A percentile compares a stretch with the other conserved stretches of the same genome.
Evolutionary conservation across 2,113 vertebrate species (phyloP).

Genomic region (Lucifuga dentata): DNA sequence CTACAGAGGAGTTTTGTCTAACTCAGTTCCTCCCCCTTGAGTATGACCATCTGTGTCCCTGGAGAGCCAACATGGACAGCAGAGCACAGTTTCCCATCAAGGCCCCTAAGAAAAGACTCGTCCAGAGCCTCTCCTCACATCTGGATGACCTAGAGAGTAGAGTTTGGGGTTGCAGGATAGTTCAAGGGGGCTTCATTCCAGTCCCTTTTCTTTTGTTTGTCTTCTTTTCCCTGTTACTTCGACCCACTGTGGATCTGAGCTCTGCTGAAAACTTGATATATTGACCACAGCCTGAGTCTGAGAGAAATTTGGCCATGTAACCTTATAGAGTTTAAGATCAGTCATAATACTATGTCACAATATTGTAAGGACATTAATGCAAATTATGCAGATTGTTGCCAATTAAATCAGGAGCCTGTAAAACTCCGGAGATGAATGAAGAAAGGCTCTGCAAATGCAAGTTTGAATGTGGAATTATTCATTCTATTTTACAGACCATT

Average conservation of each 20-base stretch:
- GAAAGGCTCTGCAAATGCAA: neutral
- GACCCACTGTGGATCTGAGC: constrained; percentile 3
- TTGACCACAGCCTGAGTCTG: neutral
- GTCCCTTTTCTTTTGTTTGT: constrained; percentile 35
- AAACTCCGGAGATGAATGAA: neutral
- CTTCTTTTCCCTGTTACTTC: constrained; percentile 41
- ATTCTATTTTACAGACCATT: neutral
- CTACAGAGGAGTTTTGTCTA: constrained; percentile 62
- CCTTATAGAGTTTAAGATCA: neutral
- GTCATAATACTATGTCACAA: neutral
- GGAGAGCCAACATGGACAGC: constrained; percentile 54
- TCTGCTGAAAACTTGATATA: neutral
- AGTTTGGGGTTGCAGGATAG: constrained; percentile 39
- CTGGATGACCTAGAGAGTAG: constrained; percentile 73
- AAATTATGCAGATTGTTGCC: neutral
- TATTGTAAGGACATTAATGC: neutral
- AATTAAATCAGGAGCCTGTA: constrained; percentile 12
- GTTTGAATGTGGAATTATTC: neutral
- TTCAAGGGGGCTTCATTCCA: constrained; percentile 48
- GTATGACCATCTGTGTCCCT: constrained; percentile 70
- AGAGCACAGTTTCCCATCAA: constrained; percentile 68
- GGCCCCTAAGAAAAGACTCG: constrained; percentile 66
- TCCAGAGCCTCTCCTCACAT: constrained; percentile 71
- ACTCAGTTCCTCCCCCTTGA: constrained; percentile 62
- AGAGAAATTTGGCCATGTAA: neutral